phyloP scores from a whole-genome alignment of 37 sponge, comb jelly and placozoan genomes.

The Axinella damicornis region DNA sequence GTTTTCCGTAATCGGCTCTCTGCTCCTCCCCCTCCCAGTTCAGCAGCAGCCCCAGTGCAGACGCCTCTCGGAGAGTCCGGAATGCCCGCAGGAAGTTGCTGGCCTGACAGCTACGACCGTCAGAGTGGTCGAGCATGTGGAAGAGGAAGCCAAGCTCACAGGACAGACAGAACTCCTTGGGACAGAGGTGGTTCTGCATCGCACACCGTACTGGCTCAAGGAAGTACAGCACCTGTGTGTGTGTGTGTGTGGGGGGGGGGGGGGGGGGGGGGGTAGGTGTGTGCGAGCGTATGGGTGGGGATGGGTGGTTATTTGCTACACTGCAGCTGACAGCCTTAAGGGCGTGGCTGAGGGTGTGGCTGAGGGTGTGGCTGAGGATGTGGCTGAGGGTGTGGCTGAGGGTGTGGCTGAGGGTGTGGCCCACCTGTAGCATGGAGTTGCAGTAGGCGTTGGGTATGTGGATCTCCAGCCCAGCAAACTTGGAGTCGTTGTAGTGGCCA shows the following conservation, averaged over 20 bases:
- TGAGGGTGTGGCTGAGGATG: background rate
- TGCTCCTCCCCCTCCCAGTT: slow-evolving; percentile 68
- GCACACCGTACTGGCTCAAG: slow-evolving; percentile 73
- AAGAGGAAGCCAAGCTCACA: slow-evolving; percentile 93
- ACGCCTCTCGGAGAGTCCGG: slow-evolving; percentile 78
- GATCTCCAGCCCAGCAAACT: slow-evolving; percentile 88
- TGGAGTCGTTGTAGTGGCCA: slow-evolving; percentile 75
- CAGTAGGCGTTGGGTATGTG: slow-evolving; percentile 93
- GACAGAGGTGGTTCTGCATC: slow-evolving; percentile 81
- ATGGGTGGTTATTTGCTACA: too few species aligned
- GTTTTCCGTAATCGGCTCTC: slow-evolving; percentile 60
- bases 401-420: background rate
- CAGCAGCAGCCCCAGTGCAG: slow-evolving; percentile 78
- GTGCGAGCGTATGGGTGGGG: too few species aligned
- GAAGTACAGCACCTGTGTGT: slow-evolving; percentile 85
- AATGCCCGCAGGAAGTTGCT: slow-evolving; percentile 83
- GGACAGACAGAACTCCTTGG: slow-evolving; percentile 82
- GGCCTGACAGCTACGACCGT: slow-evolving; percentile 79
- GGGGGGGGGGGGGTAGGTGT: background rate
- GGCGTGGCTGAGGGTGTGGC: too few species aligned
- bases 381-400: background rate
- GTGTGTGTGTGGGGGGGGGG: too few species aligned
- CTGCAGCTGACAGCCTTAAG: too few species aligned
- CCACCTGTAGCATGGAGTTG: slow-evolving; percentile 90
- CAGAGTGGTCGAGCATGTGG: slow-evolving; percentile 74